Evolutionary conservation across 37 sponge, comb jelly and placozoan genomes (phyloP), one percentile per base, ranked within the genome.

Genomic region (Cliona cf. orientalis): DNA sequence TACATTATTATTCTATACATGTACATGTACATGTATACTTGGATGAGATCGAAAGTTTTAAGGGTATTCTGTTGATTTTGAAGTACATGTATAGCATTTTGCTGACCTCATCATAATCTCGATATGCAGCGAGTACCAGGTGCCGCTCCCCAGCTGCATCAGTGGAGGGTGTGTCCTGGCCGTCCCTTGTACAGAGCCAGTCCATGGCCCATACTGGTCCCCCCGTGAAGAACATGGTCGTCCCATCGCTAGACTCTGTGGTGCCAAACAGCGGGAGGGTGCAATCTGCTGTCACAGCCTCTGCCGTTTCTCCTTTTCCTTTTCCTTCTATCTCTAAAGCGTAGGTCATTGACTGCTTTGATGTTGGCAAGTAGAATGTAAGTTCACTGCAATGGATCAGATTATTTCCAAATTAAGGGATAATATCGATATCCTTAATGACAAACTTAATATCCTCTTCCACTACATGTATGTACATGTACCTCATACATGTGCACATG

Each of bases 131-230:
- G 28, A 83, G 29, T 56, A 75, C 74, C 26, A 83, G 1, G 44
- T 33, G 45, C 57, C 75, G 84, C 28, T 72, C 42, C n/a, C 37
- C 22, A 11, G 44, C 41, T 21, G 5, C 23, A 38, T 23, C 43
- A 42, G 22, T 7, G 43, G 42, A 28, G n/a, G n/a, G n/a, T n/a
- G n/a, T n/a, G n/a, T n/a, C n/a, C n/a, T n/a, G n/a, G n/a, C n/a
- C n/a, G n/a, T n/a, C n/a, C n/a, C n/a, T n/a, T n/a, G n/a, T n/a
- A n/a, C n/a, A n/a, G 2, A 68, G 69, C 85, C 78, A 85, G 69
- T 77, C 85, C 85, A 85, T 76, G 46, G 71, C 78, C 76, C 78
- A 85, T n/a, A 85, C 71, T 32, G 84, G 84, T 17, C 84, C 84
- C 66, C 84, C 84, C 7, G 66, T 38, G 53, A 28, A 74, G 17